These are phyloP conservation scores for Sparus aurata DNA, from an alignment of 2,797 vertebrate species.

Conservation along the genomic window DNA sequence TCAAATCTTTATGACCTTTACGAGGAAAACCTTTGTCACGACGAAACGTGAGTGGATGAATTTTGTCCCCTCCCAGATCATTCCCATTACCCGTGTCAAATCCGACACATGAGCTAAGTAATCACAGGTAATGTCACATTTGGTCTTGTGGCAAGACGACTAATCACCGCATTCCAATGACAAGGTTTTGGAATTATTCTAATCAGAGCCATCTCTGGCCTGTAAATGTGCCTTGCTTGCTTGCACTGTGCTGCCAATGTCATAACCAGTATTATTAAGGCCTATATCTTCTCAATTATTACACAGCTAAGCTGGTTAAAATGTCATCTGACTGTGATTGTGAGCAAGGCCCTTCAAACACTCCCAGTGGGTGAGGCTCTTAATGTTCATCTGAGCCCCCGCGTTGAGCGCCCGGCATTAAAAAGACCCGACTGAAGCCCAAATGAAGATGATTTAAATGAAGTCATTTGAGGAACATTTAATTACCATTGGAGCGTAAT, in stretches of 20 bases:
- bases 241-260: conserved; percentile 11
- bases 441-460: conserved; percentile 84
- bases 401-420: conserved; percentile 65
- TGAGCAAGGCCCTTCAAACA: conserved; percentile 69
- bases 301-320: conserved; percentile 71
- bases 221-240: conserved; percentile 38
- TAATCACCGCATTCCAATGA: conserved; percentile 50
- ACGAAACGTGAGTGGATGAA: conserved; percentile 70
- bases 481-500: conserved; percentile 83
- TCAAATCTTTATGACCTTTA: conserved; percentile 61
- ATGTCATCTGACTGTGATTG: conserved; percentile 77
- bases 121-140: conserved; percentile 63
- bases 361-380: conserved; percentile 69
- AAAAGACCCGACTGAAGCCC: conserved; percentile 73
- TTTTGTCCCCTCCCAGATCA: conserved; percentile 57
- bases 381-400: conserved; percentile 74
- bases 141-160: conserved; percentile 48
- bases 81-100: conserved; percentile 66
- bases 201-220: conserved; percentile 37
- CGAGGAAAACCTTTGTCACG: conserved; percentile 52
- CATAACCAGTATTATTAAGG: conserved; percentile 20
- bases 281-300: conserved; percentile 65
- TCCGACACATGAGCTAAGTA: conserved; percentile 55
- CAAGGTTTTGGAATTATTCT: conserved; percentile 50
- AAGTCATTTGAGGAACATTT: conserved; percentile 84